Base-by-base conservation (phyloP, 2,113 vertebrate genomes). In the Clupea harengus region DNA sequence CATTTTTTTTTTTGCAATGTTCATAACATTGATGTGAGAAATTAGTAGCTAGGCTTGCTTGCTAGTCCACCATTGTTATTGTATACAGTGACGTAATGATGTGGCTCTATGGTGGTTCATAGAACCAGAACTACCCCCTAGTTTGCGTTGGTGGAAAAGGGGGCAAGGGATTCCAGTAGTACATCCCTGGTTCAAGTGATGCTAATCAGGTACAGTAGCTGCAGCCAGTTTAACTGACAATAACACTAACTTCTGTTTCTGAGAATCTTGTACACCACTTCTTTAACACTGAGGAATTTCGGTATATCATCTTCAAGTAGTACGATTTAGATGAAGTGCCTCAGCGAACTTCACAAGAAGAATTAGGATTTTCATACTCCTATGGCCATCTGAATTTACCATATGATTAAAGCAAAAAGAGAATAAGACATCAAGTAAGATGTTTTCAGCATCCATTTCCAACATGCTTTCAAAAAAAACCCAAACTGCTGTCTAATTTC, bases 361-460 rank as follows among this genome's bases (percentile, higher is more conserved):
- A 39, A 39, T 78, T 39, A 39, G 39, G 39, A 39, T 39, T 39
- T 39, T 39, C 39, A 39, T 39, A 39, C 39, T 78, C 72, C 15
- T 11, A 78, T 17, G 72, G 28, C 25, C 72, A 32, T 78, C 28
- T 39, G 10, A 17, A 32, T 39, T 78, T 78, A 78, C 72, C 32
- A 6, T 78, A 15, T 32, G 28, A 3, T 6, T 39, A 32, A 39
- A 78, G 28, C 3, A 78, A 32, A 78, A 39, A 78, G 15, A 39
- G 2, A 78, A 78, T 78, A 78, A 78, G 72, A 78, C 72, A 78
- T 78, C 25, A 78, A 78, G 72, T 39, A 32, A 32, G 13, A 78
- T 78, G 72, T 39, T 78, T 39, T 78, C 28, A 78, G 39, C 72
- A 78, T 78, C 72, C 72, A 39, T 78, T 78, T 78, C 72, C 11